Evolutionary conservation across 37 sponge, comb jelly and placozoan genomes (phyloP), one percentile per base, ranked within the genome.

Genomic region (Eunapius fragilis): DNA sequence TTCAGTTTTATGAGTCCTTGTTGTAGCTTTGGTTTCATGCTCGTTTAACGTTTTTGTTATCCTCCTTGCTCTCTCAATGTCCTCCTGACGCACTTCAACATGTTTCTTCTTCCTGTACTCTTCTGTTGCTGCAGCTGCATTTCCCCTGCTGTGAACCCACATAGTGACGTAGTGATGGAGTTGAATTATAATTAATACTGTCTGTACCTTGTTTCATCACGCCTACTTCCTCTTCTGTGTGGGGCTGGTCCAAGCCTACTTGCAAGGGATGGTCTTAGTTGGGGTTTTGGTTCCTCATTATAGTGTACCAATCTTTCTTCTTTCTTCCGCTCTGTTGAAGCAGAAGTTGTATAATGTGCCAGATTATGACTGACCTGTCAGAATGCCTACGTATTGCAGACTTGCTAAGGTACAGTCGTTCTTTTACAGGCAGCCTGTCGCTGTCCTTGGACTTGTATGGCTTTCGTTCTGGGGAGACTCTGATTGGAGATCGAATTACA

Each of bases 391-490:
- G 75, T 72, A 83, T 83, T 38, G 84, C 48, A 37, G 47, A 74
- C 75, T 72, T 83, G 84, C 84, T 83, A 67, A 83, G 75, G 50
- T 71, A 83, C 25, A 83, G 84, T 35, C 84, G 25, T 26, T 83
- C 84, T 47, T 83, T 83, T 74, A 74, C 74, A 0, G 84, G 74
- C 12, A 83, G 25, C 32, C 31, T 83, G 23, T 27, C 50, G 3
- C 31, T 31, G 34, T 68, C 69, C 45, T 72, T 74, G 12, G 47
- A 23, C 12, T 67, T 38, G 31, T 31, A 25, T 49, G n/a, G 25
- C 73, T 38, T 72, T 67, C 84, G 41, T 0, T 83, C 75, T 0
- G 84, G 84, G 2, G 84, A 71, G 23, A 83, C 84, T 38, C 84
- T 74, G 23, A 83, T 83, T 28, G 84, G 84, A 25, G 84, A 83